Evolutionary conservation across 2,888 invertebrate genomes (phyloP), one percentile per base, ranked within the genome.

Genomic region (Gasteruption jaculator): DNA sequence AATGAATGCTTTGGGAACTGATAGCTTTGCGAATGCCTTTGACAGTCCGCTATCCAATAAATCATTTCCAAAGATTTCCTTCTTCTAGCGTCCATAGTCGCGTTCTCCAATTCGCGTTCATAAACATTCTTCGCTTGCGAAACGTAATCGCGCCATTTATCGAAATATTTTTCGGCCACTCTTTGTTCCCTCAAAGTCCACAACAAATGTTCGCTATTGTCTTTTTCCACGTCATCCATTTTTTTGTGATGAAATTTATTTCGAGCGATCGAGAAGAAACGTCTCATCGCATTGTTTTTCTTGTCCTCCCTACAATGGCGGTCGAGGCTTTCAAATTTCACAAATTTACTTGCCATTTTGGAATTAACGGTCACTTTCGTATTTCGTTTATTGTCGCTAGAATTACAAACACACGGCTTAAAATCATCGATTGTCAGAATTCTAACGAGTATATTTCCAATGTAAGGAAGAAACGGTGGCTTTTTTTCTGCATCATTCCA

Each of bases 401-500:
- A n/a, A n/a, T n/a, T n/a, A n/a, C n/a, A n/a, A n/a, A n/a, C n/a
- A n/a, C n/a, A n/a, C n/a, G n/a, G n/a, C n/a, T n/a, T n/a, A n/a
- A n/a, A n/a, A n/a, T n/a, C n/a, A n/a, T n/a, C n/a, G n/a, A n/a
- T n/a, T n/a, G n/a, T 66, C 4, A 77, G 57, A 26, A 77, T 50
- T 47, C 63, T 68, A 1, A 59, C 56, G 3, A 77, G 45, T 18
- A 78, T 49, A 49, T 76, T 73, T 0, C 72, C 74, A 1, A 77
- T 71, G 41, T 70, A 75, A 0, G 78, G 77, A 47, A 78, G 56
- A 35, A 60, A 73, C 2, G 75, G 74, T 1, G 70, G 60, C 27
- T 59, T 62, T 38, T 60, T 56, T 12, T 71, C 66, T 4, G 71
- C 67, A 35, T 60, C 61, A n/a, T 52, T 51, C 65, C 76, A 75